Evolutionary conservation across 2,888 invertebrate genomes (phyloP).

Genomic region (Mystacides longicornis): DNA sequence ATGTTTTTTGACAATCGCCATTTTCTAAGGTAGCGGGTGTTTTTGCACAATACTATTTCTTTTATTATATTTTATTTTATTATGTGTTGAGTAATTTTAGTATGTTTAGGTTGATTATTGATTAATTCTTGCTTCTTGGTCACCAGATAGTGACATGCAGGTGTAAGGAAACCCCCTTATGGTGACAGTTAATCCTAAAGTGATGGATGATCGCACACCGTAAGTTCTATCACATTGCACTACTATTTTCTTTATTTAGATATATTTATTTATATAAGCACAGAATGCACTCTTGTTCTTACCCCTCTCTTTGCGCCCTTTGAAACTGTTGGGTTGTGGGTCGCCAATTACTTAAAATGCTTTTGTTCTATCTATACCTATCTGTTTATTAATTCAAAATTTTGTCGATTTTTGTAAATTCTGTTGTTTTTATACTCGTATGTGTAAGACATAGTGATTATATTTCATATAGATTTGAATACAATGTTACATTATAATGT

Average conservation of each 20-base stretch:
- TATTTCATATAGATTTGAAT: too few species aligned
- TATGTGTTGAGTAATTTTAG: constrained; percentile 1
- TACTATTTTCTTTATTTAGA: neutral
- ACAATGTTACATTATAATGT: too few species aligned
- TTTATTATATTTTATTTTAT: constrained; percentile 15
- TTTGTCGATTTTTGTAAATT: too few species aligned
- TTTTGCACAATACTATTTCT: constrained; percentile 9
- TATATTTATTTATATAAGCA: too few species aligned
- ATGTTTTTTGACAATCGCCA: constrained; percentile 17
- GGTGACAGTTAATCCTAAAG: constrained; percentile 24
- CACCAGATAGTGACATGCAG: constrained; percentile 21
- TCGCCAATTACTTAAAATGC: too few species aligned
- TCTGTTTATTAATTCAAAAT: too few species aligned
- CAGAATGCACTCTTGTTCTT: too few species aligned
- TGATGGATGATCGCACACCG: constrained; percentile 26
- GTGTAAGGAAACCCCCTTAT: constrained; percentile 20
- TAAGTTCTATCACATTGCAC: constrained; percentile 14
- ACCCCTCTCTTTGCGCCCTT: too few species aligned
- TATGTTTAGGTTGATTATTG: constrained; percentile 9
- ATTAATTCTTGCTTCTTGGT: constrained; percentile 16
- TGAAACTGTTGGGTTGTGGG: too few species aligned
- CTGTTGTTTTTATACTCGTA: too few species aligned
- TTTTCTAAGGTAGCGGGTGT: constrained; percentile 18
- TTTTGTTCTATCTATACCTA: too few species aligned
- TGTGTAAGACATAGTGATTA: too few species aligned